Conservation (phyloP, 2,888 invertebrate species). For the Diaprepes abbreviatus region DNA sequence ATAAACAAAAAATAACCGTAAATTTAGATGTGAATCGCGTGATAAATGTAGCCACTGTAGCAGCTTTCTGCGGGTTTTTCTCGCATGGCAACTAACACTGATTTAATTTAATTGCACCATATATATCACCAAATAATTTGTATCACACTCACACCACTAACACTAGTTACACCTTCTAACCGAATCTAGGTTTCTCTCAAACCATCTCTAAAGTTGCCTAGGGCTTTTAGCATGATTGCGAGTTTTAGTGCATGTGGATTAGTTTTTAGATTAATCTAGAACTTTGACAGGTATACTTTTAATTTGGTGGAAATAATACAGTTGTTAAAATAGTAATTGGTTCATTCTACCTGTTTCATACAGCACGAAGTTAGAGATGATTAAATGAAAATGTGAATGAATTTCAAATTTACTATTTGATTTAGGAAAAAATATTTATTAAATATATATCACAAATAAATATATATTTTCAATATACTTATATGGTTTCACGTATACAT, state of each 20-base stretch:
- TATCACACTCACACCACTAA: constrained; percentile 53
- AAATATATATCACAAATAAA: too few species aligned
- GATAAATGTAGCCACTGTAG: constrained; percentile 54
- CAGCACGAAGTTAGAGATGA: too few species aligned
- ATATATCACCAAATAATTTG: constrained; percentile 54
- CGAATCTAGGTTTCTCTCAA: constrained; percentile 64
- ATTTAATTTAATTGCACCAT: constrained; percentile 54
- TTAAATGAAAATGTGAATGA: too few species aligned
- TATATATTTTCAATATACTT: too few species aligned
- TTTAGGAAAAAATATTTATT: too few species aligned
- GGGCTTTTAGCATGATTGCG: constrained; percentile 60
- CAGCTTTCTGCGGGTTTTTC: constrained; percentile 61
- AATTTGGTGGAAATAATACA: background rate
- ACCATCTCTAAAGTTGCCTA: constrained; percentile 74
- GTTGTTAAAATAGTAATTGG: too few species aligned
- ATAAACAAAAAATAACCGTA: constrained; percentile 29
- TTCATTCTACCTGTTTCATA: too few species aligned
- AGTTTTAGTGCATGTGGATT: constrained; percentile 28
- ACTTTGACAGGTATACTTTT: constrained; percentile 14
- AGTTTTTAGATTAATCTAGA: background rate
- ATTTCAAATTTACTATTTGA: too few species aligned
- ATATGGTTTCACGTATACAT: too few species aligned
- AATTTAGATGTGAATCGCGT: constrained; percentile 49
- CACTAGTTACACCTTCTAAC: constrained; percentile 51
- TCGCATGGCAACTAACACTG: constrained; percentile 65